Evolutionary conservation across 2,888 invertebrate species (phyloP), one percentile per base, ranked within the genome.

Genomic region (Axea sp.): DNA sequence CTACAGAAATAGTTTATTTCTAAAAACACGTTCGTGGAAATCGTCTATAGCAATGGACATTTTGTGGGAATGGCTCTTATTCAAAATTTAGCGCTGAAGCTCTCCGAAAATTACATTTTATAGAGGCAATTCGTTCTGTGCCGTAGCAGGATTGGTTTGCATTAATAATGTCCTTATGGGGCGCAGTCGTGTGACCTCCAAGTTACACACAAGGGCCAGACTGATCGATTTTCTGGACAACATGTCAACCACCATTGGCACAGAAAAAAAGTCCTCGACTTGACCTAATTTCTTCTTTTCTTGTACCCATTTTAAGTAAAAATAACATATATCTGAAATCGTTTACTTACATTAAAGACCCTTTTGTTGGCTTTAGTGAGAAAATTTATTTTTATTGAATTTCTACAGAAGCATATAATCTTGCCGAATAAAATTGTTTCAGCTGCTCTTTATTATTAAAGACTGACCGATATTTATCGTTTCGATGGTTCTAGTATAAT

Each of bases 131-230:
- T 83, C 78, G 80, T 80, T 82, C 76, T 75, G 75, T 76, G 75
- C 76, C 76, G 76, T 78, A 73, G 79, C 77, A 77, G 81, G 78
- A 84, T 84, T 84, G 81, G 77, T 76, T 77, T 82, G 83, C 82
- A 85, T 85, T 84, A 84, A 82, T 84, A 83, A 85, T 83, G 75
- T 64, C 76, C 80, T 81, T 81, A 80, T 80, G 77, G 77, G 78
- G 73, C 74, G 57, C 37, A 69, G 62, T 43, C 67, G 51, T 39
- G 64, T 67, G 75, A 75, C 71, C 75, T 75, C 67, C 33, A 67
- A 71, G 67, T 67, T 37, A 51, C 71, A 62, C 24, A 75, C 43
- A 60, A 60, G 45, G 24, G 26, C 31, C 28, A 45, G 68, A 45
- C 68, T 55, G 67, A 57, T 75, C 71, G 71, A 75, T 72, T 64